Evolutionary conservation across 1,140 invertebrate species (phyloP).

Genomic region (Sinonovacula constricta): DNA sequence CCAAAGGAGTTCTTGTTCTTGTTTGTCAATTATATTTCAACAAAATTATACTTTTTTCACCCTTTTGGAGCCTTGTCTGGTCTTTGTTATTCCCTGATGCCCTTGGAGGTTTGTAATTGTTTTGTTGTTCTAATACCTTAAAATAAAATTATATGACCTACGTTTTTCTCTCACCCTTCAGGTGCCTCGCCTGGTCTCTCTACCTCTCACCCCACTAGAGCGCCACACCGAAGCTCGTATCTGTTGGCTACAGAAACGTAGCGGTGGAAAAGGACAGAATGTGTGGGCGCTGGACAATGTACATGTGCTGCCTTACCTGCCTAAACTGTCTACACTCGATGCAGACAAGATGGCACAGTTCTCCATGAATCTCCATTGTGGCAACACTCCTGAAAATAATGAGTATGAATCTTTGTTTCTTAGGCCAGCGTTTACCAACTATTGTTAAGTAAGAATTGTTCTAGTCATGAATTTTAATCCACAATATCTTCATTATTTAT

Average conservation of each 20-base stretch:
- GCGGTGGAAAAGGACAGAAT: conserved; percentile 68
- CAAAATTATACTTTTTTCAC: too few relatives aligned
- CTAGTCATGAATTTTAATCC: too few relatives aligned
- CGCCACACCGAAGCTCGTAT: conserved; percentile 62
- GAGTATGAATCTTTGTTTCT: too few relatives aligned
- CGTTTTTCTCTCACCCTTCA: conserved; percentile 33
- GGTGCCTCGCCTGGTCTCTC: conserved; percentile 59
- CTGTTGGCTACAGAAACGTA: conserved; percentile 76
- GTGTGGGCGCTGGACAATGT: conserved; percentile 77
- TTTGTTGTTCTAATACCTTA: too few relatives aligned
- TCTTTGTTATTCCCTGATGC: too few relatives aligned
- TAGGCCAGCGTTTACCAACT: too few relatives aligned
- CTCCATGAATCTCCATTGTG: conserved; percentile 70
- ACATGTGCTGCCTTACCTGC: conserved; percentile 69
- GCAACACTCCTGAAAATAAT: conserved; percentile 55
- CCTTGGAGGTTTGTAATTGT: too few relatives aligned
- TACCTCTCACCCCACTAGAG: conserved; percentile 53
- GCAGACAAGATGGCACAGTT: conserved; percentile 73
- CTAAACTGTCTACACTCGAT: conserved; percentile 49
- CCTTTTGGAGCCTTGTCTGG: too few relatives aligned
- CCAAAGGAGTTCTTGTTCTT: too few relatives aligned
- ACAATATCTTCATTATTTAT: too few relatives aligned
- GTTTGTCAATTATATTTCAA: too few relatives aligned
- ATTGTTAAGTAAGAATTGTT: too few relatives aligned
- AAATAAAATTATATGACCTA: background rate